Evolutionary conservation across 1,140 invertebrate species (phyloP).

Genomic region (Phocides pigmalion): DNA sequence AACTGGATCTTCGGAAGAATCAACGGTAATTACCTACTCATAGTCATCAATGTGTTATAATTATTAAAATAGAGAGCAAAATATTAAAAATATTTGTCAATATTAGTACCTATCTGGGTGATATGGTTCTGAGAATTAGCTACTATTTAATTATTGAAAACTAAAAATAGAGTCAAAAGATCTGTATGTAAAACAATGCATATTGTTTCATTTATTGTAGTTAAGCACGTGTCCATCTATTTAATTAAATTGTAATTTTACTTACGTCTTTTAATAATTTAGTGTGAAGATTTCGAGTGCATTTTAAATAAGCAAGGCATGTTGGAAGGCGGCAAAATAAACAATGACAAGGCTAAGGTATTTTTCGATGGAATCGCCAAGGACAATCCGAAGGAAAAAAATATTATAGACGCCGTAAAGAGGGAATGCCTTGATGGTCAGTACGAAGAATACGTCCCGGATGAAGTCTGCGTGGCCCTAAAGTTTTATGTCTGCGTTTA

Average conservation of each 20-base stretch:
- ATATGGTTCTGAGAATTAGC: too few relatives aligned
- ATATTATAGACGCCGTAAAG: conserved; percentile 34
- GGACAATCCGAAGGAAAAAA: conserved; percentile 35
- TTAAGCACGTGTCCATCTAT: too few relatives aligned
- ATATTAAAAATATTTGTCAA: too few relatives aligned
- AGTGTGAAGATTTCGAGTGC: conserved; percentile 49
- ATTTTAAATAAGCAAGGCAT: conserved; percentile 38
- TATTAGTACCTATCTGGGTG: too few relatives aligned
- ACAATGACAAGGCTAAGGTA: conserved; percentile 39
- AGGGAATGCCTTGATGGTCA: conserved; percentile 40
- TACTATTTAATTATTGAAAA: too few relatives aligned
- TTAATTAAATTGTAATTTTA: too few relatives aligned
- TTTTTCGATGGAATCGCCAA: conserved; percentile 36
- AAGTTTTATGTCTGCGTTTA: conserved; percentile 45
- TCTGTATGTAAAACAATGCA: too few relatives aligned
- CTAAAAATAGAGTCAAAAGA: too few relatives aligned
- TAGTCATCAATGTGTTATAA: too few relatives aligned
- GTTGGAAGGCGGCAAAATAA: conserved; percentile 38
- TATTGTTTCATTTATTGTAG: too few relatives aligned
- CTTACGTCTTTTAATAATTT: neutral
- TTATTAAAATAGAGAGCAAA: too few relatives aligned
- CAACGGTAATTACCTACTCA: conserved; percentile 4
- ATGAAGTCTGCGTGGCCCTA: conserved; percentile 41
- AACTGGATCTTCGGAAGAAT: conserved; percentile 24
- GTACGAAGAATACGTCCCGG: conserved; percentile 34